Conservation (phyloP, 2,797 vertebrate species). For the Acomys russatus region DNA sequence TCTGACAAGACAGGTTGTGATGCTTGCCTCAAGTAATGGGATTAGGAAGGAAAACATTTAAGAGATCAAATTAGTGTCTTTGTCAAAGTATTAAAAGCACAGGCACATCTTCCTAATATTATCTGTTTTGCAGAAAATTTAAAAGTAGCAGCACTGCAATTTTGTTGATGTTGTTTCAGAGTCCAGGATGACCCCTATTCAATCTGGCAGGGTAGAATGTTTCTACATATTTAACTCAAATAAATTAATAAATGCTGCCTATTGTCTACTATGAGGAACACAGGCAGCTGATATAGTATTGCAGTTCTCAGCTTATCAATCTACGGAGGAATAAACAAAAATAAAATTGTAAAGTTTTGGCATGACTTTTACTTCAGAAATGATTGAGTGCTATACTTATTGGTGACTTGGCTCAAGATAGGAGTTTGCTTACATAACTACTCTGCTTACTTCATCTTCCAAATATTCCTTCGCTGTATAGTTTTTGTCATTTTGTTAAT, state of each 20-base stretch:
- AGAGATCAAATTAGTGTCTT: constrained; percentile 63
- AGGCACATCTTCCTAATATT: background rate
- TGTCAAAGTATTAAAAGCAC: background rate
- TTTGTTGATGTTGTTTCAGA: background rate
- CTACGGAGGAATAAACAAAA: background rate
- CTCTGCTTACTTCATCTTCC: background rate
- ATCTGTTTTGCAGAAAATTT: constrained; percentile 32
- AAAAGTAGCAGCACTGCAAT: background rate
- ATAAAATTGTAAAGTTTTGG: background rate
- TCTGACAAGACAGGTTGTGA: background rate
- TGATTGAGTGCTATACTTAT: background rate
- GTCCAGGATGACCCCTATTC: background rate
- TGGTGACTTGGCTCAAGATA: background rate
- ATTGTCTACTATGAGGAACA: background rate
- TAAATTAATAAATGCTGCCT: background rate
- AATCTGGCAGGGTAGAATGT: background rate
- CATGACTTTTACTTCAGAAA: background rate
- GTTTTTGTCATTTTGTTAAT: background rate
- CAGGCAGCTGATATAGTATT: background rate
- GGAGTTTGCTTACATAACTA: background rate
- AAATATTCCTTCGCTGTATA: background rate
- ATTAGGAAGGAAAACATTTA: constrained; percentile 46
- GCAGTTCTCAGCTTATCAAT: background rate
- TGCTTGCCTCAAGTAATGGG: background rate
- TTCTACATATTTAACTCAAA: constrained; percentile 61